Evolutionary conservation across 1,140 invertebrate species (phyloP).

Genomic region (Calephelis virginiensis): DNA sequence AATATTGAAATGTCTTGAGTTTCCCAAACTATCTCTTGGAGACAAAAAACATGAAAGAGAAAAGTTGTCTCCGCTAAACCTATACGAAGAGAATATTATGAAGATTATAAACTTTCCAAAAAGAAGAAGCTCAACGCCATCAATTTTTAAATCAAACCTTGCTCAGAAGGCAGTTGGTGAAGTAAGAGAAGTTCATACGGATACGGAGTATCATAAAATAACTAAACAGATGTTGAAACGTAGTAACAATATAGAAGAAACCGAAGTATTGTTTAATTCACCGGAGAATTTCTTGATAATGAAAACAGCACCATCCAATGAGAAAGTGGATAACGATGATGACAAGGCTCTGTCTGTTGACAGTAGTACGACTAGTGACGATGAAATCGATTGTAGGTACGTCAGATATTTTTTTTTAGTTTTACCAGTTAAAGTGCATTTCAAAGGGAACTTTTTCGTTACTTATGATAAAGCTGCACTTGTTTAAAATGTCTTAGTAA

Average conservation of each 20-base stretch:
- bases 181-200: conserved; percentile 47
- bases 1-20: conserved; percentile 55
- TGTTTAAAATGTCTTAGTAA: too few species aligned
- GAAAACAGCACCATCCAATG: conserved; percentile 64
- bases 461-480: too few species aligned
- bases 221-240: conserved; percentile 26
- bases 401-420: background rate
- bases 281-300: conserved; percentile 60
- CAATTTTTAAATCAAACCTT: conserved; percentile 34
- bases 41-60: conserved; percentile 29
- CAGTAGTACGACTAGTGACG: conserved; percentile 43
- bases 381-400: conserved; percentile 9
- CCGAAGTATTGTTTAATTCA: conserved; percentile 50
- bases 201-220: conserved; percentile 56
- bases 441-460: too few species aligned
- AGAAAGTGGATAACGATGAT: conserved; percentile 33
- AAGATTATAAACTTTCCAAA: conserved; percentile 40
- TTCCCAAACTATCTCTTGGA: conserved; percentile 40
- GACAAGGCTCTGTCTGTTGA: conserved; percentile 49
- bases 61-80: background rate
- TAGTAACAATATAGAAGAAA: conserved; percentile 16
- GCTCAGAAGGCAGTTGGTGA: conserved; percentile 42
- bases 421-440: too few species aligned
- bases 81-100: conserved; percentile 2
- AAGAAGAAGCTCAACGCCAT: conserved; percentile 60